Evolutionary conservation across 2,113 vertebrate species (phyloP).

Genomic region (Mormyrus lacerda): DNA sequence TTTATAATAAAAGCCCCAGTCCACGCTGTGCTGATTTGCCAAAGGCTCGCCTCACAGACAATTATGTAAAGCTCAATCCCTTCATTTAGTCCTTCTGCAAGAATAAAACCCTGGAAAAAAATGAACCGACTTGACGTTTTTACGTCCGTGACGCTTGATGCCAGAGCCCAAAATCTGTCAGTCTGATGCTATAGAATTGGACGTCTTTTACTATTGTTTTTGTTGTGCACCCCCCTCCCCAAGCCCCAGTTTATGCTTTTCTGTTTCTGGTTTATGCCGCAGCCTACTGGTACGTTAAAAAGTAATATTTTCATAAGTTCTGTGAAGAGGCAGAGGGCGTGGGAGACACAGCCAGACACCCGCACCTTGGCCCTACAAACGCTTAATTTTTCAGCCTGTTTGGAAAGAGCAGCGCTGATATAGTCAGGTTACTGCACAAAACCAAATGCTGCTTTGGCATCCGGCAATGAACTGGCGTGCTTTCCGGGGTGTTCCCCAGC

Average conservation of each 20-base stretch:
- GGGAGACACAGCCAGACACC: slow-evolving; percentile 29
- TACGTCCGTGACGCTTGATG: slow-evolving; percentile 5
- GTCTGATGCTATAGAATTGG: slow-evolving; percentile 22
- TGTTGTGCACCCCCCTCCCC: background rate
- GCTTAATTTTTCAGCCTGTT: slow-evolving; percentile 21
- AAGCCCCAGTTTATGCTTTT: background rate
- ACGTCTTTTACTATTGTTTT: slow-evolving; percentile 8
- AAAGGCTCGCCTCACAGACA: slow-evolving; percentile 15
- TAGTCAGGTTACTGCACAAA: background rate
- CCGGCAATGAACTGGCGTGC: background rate
- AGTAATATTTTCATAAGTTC: slow-evolving; percentile 18
- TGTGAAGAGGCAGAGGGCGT: slow-evolving; percentile 23
- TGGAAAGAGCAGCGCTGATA: background rate
- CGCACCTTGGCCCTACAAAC: slow-evolving; percentile 23
- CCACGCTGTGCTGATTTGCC: slow-evolving; percentile 9
- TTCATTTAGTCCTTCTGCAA: slow-evolving; percentile 19
- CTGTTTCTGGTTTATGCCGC: slow-evolving; percentile 20
- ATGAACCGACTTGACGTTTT: slow-evolving; percentile 28
- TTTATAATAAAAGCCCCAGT: slow-evolving; percentile 18
- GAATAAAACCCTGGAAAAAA: slow-evolving; percentile 28
- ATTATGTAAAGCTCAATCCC: slow-evolving; percentile 23
- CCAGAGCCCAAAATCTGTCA: slow-evolving; percentile 26
- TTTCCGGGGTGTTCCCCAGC: background rate
- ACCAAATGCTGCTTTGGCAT: background rate
- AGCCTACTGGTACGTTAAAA: background rate